Evolutionary conservation across 2,888 invertebrate species (phyloP), one percentile per base, ranked within the genome.

Genomic region (Graphium colonna): DNA sequence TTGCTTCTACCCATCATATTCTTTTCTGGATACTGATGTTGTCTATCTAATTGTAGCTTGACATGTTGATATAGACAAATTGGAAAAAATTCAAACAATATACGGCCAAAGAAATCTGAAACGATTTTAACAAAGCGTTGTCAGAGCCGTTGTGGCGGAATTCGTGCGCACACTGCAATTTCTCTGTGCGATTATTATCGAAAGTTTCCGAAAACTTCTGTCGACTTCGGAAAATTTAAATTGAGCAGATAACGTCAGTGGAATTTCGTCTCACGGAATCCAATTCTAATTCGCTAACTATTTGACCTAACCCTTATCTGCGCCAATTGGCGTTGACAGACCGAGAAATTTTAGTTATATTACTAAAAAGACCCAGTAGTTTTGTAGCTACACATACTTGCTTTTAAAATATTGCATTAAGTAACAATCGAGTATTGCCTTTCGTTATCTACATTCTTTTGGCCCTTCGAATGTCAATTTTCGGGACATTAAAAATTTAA

Each of bases 221-320:
- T 33, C 15, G 49, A 50, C 49, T 21, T 45, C 13, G 44, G 21
- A 10, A 45, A 40, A 49, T 49, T 54, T 54, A 40, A 49, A 54
- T 49, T 45, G 49, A 40, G 39, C 40, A 41, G 45, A 53, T 53
- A 53, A 53, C 52, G 52, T 53, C 36, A 43, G 46, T 15, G 33
- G 52, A 48, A 47, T 48, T 48, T 40, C 43, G 15, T 26, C 36
- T 43, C 16, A 12, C 10, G 28, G 16, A 47, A 47, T 48, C 43
- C 48, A 28, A 44, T 45, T 46, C 33, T 12, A 55, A 49, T 41
- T 28, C 17, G 38, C 36, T 16, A 41, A 43, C 28, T 3, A 33
- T n/a, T 17, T 12, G 36, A 36, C 36, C 36, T n/a, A 5, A 36
- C 36, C 36, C 36, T 36, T 36, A 36, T 36, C 36, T 4, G 36